These are phyloP conservation scores for Anthonomus grandis DNA, from an alignment of 1,140 invertebrate genomes.

Conservation along the genomic window DNA sequence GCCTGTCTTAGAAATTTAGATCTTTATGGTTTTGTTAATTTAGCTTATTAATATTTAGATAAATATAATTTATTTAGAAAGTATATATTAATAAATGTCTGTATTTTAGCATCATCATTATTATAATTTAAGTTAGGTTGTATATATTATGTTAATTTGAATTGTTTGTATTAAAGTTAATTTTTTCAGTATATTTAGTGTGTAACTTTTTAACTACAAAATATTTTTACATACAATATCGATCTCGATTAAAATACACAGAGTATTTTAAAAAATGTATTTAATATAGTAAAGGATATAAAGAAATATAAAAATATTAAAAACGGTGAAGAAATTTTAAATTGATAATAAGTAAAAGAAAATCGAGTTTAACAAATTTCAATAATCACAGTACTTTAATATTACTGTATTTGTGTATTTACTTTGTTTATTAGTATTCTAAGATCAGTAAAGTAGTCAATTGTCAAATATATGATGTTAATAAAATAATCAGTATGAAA, in stretches of 20 bases:
- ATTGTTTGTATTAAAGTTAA: too few species aligned
- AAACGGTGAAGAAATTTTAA: not conserved
- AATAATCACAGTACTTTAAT: not conserved
- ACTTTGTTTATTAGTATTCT: not conserved
- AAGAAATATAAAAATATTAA: not conserved
- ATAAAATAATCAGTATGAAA: conserved; percentile 3
- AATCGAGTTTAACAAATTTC: conserved; percentile 6
- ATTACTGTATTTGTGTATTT: not conserved
- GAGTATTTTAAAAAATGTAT: not conserved
- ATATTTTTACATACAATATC: not conserved
- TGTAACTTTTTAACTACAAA: not conserved
- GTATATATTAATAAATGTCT: too few species aligned
- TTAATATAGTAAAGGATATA: not conserved
- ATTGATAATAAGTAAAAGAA: conserved; percentile 8
- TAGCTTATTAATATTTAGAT: too few species aligned
- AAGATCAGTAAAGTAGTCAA: conserved; percentile 7
- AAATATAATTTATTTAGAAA: too few species aligned
- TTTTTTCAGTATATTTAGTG: too few species aligned
- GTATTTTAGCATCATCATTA: too few species aligned
- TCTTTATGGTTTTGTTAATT: too few species aligned
- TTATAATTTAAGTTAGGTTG: too few species aligned
- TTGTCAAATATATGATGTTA: conserved; percentile 1
- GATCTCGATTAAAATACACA: not conserved
- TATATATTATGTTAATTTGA: too few species aligned
- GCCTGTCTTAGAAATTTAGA: too few species aligned